Percentiles rank a stretch among this genome's conserved stretches.
phyloP scores from a whole-genome alignment of 2,797 vertebrate species.

The Aulostomus chinensis region DNA sequence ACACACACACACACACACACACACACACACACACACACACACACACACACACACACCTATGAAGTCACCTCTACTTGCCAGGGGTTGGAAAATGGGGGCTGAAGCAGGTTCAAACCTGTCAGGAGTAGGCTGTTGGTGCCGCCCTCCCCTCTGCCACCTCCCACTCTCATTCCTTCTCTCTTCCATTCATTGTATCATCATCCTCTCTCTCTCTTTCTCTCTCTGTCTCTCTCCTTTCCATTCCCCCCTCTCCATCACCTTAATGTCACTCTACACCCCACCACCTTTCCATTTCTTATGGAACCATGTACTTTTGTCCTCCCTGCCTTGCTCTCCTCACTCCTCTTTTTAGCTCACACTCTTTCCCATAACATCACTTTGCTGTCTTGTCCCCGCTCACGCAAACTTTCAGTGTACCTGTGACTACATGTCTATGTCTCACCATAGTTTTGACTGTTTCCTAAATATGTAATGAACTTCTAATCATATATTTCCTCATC shows the following conservation, averaged over 20 bases:
- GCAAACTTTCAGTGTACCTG: slow-evolving; percentile 18
- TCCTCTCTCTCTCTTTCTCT: slow-evolving; percentile 29
- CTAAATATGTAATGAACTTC: no score
- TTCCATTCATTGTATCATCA: slow-evolving; percentile 52
- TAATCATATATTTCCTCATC: no score
- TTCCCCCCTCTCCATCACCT: slow-evolving; percentile 55
- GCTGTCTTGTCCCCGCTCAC: slow-evolving; percentile 12
- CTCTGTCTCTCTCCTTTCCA: slow-evolving; percentile 51
- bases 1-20: slow-evolving; percentile 24
- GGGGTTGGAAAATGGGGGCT: slow-evolving; percentile 70
- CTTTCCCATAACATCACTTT: slow-evolving; percentile 61
- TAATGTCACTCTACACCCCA: slow-evolving; percentile 22
- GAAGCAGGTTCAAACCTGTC: slow-evolving; percentile 78
- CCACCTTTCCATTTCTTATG: slow-evolving; percentile 61
- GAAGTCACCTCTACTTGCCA: slow-evolving; percentile 66
- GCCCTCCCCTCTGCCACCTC: slow-evolving; percentile 52
- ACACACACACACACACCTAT: slow-evolving; percentile 47
- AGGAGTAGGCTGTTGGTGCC: slow-evolving; percentile 39
- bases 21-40: slow-evolving; percentile 4
- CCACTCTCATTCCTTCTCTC: slow-evolving; percentile 57
- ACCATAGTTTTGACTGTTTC: no score
- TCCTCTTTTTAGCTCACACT: slow-evolving; percentile 44
- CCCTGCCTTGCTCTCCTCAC: slow-evolving; percentile 11
- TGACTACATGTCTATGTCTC: neutral
- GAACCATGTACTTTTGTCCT: slow-evolving; percentile 53